These are phyloP conservation scores for Bos indicus DNA, from an alignment of 2,113 vertebrate genomes.

Conservation along the genomic window DNA sequence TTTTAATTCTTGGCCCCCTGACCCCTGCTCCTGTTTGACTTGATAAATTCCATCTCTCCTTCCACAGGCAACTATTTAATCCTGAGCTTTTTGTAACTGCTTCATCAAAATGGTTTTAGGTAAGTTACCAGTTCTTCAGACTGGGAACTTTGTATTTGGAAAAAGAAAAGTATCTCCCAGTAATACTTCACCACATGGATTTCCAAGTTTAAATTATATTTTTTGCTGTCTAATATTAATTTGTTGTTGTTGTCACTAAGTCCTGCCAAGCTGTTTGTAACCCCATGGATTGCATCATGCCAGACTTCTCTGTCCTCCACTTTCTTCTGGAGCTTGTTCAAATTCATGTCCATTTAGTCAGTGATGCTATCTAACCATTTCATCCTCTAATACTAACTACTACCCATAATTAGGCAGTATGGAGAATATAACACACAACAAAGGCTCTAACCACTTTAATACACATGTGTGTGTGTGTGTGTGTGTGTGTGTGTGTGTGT, in stretches of 20 bases:
- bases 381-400: not conserved
- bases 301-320: not conserved
- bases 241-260: not conserved
- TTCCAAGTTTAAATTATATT: conserved; percentile 22
- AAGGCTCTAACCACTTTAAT: not conserved
- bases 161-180: not conserved
- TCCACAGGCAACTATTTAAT: conserved; percentile 59
- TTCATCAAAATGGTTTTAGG: conserved; percentile 64
- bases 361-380: not conserved
- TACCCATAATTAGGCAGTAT: not conserved
- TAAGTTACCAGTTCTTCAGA: conserved; percentile 63
- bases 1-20: conserved; percentile 72
- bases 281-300: not conserved
- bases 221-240: not conserved
- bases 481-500: too few species aligned
- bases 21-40: conserved; percentile 72
- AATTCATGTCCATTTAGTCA: not conserved
- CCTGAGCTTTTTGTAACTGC: conserved; percentile 63
- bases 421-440: not conserved
- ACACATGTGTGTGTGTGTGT: accelerated
- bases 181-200: not conserved
- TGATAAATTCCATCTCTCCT: conserved; percentile 73
- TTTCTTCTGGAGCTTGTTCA: not conserved
- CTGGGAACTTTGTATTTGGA: conserved; percentile 4
- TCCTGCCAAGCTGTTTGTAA: not conserved